Conservation (phyloP, 2,797 vertebrate species). For the Telmatherina bonti region DNA sequence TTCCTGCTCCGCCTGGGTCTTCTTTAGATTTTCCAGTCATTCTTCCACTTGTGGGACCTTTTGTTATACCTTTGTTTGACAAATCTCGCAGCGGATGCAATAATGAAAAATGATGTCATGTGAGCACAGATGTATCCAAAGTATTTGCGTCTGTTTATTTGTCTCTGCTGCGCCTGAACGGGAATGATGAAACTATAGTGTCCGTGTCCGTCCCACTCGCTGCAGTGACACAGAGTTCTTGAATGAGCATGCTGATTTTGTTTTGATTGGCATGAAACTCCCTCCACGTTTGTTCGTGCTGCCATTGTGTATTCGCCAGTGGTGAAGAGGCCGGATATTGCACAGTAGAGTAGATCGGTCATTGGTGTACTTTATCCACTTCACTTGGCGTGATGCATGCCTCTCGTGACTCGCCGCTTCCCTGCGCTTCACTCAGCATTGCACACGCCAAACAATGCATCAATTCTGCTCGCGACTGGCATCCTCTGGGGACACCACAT, state of each 20-base stretch:
- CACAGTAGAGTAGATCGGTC: slow-evolving; percentile 79
- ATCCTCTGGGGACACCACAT: slow-evolving; percentile 67
- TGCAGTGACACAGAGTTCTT: slow-evolving; percentile 48
- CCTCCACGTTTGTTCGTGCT: slow-evolving; percentile 44
- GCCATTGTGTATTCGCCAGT: slow-evolving; percentile 46
- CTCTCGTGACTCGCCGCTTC: slow-evolving; percentile 83
- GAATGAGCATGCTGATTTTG: slow-evolving; percentile 50
- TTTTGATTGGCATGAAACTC: slow-evolving; percentile 65
- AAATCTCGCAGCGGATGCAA: slow-evolving; percentile 21
- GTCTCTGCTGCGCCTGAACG: neutral
- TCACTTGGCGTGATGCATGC: slow-evolving; percentile 77
- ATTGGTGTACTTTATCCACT: slow-evolving; percentile 78
- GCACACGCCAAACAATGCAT: slow-evolving; percentile 76
- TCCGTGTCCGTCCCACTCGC: slow-evolving; percentile 9
- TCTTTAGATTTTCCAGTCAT: slow-evolving; percentile 39
- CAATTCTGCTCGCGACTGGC: slow-evolving; percentile 62
- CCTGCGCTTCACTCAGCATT: slow-evolving; percentile 70
- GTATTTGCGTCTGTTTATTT: slow-evolving; percentile 35
- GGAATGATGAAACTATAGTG: slow-evolving; percentile 1
- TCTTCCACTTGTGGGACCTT: neutral
- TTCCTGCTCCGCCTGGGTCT: slow-evolving; percentile 50
- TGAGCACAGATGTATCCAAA: slow-evolving; percentile 3
- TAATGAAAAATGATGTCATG: slow-evolving; percentile 21
- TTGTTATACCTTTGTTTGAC: slow-evolving; percentile 30
- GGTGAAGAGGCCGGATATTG: slow-evolving; percentile 63